phyloP scores from a whole-genome alignment of 2,888 invertebrate species.

The Sarcophaga subvicina region DNA sequence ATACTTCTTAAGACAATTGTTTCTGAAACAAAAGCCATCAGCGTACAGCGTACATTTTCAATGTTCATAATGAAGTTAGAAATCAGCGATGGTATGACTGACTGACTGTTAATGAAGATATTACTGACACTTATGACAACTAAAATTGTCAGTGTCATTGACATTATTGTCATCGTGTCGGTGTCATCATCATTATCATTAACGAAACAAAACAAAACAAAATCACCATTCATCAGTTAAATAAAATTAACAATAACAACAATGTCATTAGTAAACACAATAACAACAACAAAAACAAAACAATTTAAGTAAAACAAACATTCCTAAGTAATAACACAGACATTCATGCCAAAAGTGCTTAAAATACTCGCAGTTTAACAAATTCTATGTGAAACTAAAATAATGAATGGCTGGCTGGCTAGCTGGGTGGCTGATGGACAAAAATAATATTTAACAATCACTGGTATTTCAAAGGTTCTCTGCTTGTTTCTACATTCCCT shows the following conservation, averaged over 20 bases:
- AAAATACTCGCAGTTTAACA: constrained; percentile 11
- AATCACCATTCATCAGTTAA: constrained; percentile 53
- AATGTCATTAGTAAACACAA: constrained; percentile 53
- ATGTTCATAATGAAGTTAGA: background rate
- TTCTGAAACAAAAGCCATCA: constrained; percentile 9
- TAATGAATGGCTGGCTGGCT: background rate
- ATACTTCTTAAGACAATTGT: background rate
- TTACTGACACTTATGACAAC: constrained; percentile 56
- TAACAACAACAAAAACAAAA: constrained; percentile 48
- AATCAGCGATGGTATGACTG: background rate
- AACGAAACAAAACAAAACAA: constrained; percentile 46
- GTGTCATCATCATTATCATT: constrained; percentile 33
- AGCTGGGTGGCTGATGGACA: too few relatives aligned
- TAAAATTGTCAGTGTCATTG: constrained; percentile 46
- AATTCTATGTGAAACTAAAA: constrained; percentile 41
- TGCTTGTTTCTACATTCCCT: too few relatives aligned
- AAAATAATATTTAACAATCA: too few relatives aligned
- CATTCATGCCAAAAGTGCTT: constrained; percentile 7
- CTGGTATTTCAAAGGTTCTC: too few relatives aligned
- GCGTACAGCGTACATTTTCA: background rate
- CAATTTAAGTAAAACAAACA: constrained; percentile 15
- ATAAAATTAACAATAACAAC: background rate
- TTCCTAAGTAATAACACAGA: background rate
- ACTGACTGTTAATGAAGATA: constrained; percentile 13
- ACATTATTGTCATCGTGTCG: constrained; percentile 28